These are phyloP conservation scores for Drosophila sucinea DNA, from an alignment of 1,140 invertebrate species.

Conservation along the genomic window DNA sequence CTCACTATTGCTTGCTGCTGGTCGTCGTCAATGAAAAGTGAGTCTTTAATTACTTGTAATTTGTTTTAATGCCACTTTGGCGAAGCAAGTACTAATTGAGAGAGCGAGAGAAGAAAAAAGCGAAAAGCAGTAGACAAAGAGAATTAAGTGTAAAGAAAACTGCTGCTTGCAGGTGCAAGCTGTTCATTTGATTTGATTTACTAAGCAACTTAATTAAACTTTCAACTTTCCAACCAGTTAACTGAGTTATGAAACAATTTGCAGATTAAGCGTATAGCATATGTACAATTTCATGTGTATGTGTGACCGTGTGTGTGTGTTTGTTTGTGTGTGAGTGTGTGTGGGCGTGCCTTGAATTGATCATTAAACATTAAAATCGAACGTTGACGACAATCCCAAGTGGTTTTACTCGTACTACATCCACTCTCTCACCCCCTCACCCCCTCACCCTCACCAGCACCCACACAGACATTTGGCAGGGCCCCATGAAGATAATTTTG, in stretches of 20 bases:
- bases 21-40: slow-evolving; percentile 57
- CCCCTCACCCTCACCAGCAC: not conserved
- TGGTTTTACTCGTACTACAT: slow-evolving; percentile 19
- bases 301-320: not conserved
- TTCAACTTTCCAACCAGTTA: slow-evolving; percentile 57
- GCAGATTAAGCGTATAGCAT: slow-evolving; percentile 8
- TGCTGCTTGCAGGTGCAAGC: slow-evolving; percentile 37
- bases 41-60: slow-evolving; percentile 79
- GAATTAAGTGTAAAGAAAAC: slow-evolving; percentile 22
- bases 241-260: slow-evolving; percentile 78
- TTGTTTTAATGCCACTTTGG: slow-evolving; percentile 77
- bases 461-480: not conserved
- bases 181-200: slow-evolving; percentile 78
- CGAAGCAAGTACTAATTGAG: slow-evolving; percentile 43
- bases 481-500: slow-evolving; percentile 64
- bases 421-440: not conserved
- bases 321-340: slow-evolving; percentile 12
- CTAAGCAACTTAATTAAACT: slow-evolving; percentile 72
- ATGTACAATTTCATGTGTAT: not conserved
- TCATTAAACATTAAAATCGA: slow-evolving; percentile 69
- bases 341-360: slow-evolving; percentile 48
- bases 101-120: slow-evolving; percentile 12
- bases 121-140: not conserved
- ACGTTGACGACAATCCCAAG: slow-evolving; percentile 31
- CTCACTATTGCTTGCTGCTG: not conserved